Conservation (phyloP, 2,113 vertebrate genomes). For the Osmerus eperlanus region DNA sequence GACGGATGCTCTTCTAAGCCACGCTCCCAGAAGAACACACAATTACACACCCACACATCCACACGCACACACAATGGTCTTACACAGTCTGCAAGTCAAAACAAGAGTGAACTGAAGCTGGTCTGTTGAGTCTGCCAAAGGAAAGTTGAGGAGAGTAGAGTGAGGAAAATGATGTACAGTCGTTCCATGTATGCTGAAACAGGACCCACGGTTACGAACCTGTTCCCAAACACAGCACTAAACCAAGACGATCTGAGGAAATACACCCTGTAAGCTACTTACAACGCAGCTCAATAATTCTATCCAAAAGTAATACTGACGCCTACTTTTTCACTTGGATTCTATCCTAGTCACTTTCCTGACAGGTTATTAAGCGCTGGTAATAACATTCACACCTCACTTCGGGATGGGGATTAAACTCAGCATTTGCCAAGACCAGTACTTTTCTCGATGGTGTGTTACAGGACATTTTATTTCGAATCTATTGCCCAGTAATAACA, state of each 20-base stretch:
- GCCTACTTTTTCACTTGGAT: not conserved
- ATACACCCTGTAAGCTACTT: slow-evolving; percentile 25
- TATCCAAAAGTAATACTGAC: not conserved
- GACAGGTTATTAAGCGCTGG: slow-evolving; percentile 13
- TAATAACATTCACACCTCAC: slow-evolving; percentile 6
- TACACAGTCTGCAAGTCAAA: not conserved
- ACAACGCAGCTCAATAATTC: slow-evolving; percentile 12
- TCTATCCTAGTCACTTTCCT: slow-evolving; percentile 3
- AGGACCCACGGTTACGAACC: not conserved
- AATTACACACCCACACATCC: not conserved
- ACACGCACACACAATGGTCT: not conserved
- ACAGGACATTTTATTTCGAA: not conserved
- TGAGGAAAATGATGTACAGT: slow-evolving; percentile 14
- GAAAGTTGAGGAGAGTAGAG: slow-evolving; percentile 6
- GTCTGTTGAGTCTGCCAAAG: slow-evolving; percentile 6
- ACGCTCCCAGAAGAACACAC: not conserved
- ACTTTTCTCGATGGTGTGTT: slow-evolving; percentile 1
- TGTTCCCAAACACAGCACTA: not conserved
- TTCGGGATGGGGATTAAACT: slow-evolving; percentile 13
- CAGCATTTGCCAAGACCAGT: not conserved
- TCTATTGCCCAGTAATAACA: not conserved
- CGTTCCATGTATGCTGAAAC: not conserved
- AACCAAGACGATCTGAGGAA: slow-evolving; percentile 16
- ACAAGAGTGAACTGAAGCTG: not conserved
- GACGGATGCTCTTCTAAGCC: not conserved